Base-by-base conservation (phyloP, 2,888 invertebrate species). In the Lissocephala sabroskyi region DNA sequence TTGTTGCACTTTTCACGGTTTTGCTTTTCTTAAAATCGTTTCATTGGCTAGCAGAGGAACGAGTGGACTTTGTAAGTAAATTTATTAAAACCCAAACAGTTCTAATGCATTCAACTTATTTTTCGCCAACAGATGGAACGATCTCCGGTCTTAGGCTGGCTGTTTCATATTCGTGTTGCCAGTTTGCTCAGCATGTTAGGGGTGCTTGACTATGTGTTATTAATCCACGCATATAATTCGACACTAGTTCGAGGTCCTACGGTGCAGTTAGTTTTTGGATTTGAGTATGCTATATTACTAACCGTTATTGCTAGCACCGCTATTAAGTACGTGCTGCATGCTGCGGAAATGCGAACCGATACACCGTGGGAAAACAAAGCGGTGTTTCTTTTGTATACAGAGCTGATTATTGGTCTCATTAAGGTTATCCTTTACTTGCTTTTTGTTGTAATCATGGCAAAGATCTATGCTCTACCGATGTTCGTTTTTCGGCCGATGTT, bases 341-440 rank as follows among this genome's bases (percentile, higher is more conserved):
- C 92, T 4, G 90, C 95, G 41, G 96, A 97, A 81, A 87, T 95
- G 62, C 91, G 85, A 23, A 81, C 82, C 43, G 97, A 98, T 80
- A 95, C 94, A 35, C 98, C 98, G 0, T 99, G 99, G 99, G 99
- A 99, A 84, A 97, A 96, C 84, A 99, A 99, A 85, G 98, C 98
- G 7, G 97, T 98, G 0, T 98, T 97, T 79, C 86, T 99, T 30
- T 87, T 99, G 1, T 98, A 99, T 82, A 95, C 97, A 0, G 99
- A 99, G 85, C 87, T 99, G 48, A 89, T 97, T 29, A 95, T 98
- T 86, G 98, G 98, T 56, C 87, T 92, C 45, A 88, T 92, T 41
- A 92, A 92, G 86, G 92, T 91, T 26, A 90, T 97, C 33, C 87
- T 99, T 35, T 99, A 98, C 82, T 88, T 96, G 43, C 88, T 94